Evolutionary conservation across 2,888 invertebrate genomes (phyloP).

Genomic region (Theodoxus fluviatilis): DNA sequence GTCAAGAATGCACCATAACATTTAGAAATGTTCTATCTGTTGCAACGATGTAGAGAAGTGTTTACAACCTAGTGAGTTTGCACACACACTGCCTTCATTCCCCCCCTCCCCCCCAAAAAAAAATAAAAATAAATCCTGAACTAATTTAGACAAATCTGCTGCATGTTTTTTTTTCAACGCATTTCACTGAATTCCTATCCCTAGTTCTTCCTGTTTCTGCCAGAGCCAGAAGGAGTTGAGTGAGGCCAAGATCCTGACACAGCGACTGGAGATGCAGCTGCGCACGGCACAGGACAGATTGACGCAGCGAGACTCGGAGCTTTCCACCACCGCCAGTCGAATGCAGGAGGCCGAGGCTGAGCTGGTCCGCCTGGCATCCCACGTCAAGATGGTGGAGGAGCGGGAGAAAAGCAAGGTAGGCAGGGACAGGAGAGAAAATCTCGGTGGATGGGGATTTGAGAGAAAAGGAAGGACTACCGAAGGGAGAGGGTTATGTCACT

Average conservation of each 20-base stretch:
- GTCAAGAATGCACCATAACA: too few relatives aligned
- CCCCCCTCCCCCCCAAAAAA: not conserved
- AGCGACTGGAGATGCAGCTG: slow-evolving; percentile 52
- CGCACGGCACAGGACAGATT: slow-evolving; percentile 39
- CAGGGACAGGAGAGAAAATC: too few relatives aligned
- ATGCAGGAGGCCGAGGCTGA: slow-evolving; percentile 55
- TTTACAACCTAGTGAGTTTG: too few relatives aligned
- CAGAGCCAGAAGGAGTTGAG: slow-evolving; percentile 57
- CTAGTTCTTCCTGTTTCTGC: not conserved
- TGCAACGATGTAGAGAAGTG: too few relatives aligned
- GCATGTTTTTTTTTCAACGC: not conserved
- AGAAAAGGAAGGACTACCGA: too few relatives aligned
- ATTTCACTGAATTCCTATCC: not conserved
- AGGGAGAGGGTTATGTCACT: too few relatives aligned
- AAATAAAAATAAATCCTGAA: not conserved
- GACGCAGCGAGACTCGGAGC: slow-evolving; percentile 50
- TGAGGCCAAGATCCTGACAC: slow-evolving; percentile 47
- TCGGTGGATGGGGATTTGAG: too few relatives aligned
- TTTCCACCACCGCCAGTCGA: slow-evolving; percentile 41
- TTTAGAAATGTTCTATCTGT: too few relatives aligned
- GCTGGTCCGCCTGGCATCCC: slow-evolving; percentile 41
- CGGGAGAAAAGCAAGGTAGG: slow-evolving; percentile 51
- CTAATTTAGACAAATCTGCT: not conserved
- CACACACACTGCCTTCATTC: not conserved
- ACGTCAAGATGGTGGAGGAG: slow-evolving; percentile 48